Conservation (phyloP, 2,797 vertebrate species). For the Lindbergichthys nudifrons region DNA sequence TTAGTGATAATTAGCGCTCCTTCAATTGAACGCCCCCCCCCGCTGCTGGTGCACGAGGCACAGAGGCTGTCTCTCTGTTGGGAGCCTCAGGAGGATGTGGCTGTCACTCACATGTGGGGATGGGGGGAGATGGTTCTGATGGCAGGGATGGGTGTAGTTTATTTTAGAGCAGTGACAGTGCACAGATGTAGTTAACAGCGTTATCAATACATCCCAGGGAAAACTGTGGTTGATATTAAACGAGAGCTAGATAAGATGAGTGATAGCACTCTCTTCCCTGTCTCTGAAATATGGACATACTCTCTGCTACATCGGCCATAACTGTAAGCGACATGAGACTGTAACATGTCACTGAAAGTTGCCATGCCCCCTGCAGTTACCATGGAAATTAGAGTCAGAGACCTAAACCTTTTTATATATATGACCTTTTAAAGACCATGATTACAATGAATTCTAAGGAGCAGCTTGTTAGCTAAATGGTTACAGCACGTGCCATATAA, state of each 20-base stretch:
- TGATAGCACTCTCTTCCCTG: no score
- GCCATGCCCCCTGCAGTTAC: no score
- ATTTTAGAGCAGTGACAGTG: constrained; percentile 5
- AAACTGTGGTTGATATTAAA: background rate
- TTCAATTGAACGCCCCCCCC: constrained; percentile 67
- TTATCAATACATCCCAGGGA: background rate
- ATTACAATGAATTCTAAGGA: no score
- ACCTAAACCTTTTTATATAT: no score
- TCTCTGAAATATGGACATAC: no score
- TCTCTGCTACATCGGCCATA: no score
- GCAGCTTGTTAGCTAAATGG: no score
- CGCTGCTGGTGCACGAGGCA: constrained; percentile 71
- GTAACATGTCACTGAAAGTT: no score
- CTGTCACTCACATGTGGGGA: constrained; percentile 66
- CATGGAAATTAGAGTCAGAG: no score
- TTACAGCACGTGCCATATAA: no score
- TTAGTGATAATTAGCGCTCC: constrained; percentile 76
- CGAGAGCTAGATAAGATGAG: background rate
- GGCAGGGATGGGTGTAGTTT: constrained; percentile 35
- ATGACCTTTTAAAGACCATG: no score
- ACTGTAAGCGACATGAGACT: no score
- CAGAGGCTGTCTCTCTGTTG: constrained; percentile 61
- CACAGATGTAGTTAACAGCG: constrained; percentile 44
- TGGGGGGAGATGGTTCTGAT: constrained; percentile 50
- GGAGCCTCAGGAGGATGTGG: constrained; percentile 51